phyloP scores from a whole-genome alignment of 2,113 vertebrate genomes.

The Chunga burmeisteri region DNA sequence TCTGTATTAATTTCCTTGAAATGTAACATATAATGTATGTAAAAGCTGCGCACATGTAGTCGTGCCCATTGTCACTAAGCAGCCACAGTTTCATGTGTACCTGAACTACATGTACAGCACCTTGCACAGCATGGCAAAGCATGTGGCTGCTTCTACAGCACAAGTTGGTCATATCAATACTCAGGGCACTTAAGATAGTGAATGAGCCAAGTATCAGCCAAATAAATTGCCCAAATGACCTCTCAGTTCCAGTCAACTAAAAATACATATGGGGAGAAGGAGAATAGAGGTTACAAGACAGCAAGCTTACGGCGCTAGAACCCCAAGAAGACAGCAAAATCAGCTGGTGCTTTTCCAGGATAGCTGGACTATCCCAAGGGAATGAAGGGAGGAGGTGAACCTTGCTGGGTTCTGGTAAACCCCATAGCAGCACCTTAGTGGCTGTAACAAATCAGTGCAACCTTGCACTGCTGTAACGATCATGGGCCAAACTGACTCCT shows the following conservation, averaged over 20 bases:
- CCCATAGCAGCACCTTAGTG: background rate
- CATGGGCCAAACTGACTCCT: background rate
- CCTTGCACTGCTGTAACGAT: background rate
- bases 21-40: background rate
- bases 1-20: background rate
- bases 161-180: no score
- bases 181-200: background rate
- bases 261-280: fast-evolving
- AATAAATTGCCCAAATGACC: background rate
- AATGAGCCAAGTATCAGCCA: background rate
- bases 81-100: background rate
- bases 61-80: background rate
- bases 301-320: background rate
- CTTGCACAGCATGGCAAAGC: background rate
- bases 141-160: background rate
- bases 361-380: background rate
- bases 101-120: background rate
- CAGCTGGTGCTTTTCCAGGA: background rate
- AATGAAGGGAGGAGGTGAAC: background rate
- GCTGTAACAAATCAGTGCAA: fast-evolving
- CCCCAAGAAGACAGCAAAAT: background rate
- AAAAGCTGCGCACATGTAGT: background rate
- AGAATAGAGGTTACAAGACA: background rate
- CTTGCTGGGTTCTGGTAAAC: background rate
- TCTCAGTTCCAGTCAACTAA: background rate